Evolutionary conservation across 2,888 invertebrate genomes (phyloP).

Genomic region (Flabesymbios commensalis): DNA sequence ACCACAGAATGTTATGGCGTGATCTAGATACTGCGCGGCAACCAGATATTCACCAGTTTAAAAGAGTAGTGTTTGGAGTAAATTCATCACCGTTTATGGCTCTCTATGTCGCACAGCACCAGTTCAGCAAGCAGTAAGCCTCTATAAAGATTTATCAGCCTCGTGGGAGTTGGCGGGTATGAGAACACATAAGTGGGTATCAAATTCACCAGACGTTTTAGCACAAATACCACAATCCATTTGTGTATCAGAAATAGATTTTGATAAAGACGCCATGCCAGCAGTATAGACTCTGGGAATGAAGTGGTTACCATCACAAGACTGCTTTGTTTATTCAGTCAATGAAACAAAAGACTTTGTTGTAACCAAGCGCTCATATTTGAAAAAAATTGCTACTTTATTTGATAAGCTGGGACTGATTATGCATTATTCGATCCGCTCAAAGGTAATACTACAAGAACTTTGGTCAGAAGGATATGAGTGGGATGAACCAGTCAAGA

Average conservation of each 20-base stretch:
- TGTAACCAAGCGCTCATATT: constrained; percentile 41
- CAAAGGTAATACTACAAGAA: constrained; percentile 43
- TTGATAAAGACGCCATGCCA: constrained; percentile 22
- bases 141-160: constrained; percentile 14
- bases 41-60: constrained; percentile 26
- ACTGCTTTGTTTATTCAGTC: constrained; percentile 19
- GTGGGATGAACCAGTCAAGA: constrained; percentile 42
- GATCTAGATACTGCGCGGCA: neutral
- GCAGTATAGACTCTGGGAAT: constrained; percentile 29
- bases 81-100: constrained; percentile 35
- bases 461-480: constrained; percentile 39
- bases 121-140: constrained; percentile 22
- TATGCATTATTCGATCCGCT: constrained; percentile 33
- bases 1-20: constrained; percentile 15
- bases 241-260: constrained; percentile 11
- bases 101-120: constrained; percentile 26
- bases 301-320: constrained; percentile 22
- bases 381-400: constrained; percentile 36
- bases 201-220: constrained; percentile 26
- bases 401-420: constrained; percentile 50
- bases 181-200: constrained; percentile 18
- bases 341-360: constrained; percentile 5
- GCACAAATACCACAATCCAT: constrained; percentile 23
- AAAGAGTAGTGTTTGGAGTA: constrained; percentile 31
- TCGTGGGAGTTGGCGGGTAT: constrained; percentile 13